Conservation (phyloP, 53 echinoderm and acorn worm species). For the Henricia sp. region DNA sequence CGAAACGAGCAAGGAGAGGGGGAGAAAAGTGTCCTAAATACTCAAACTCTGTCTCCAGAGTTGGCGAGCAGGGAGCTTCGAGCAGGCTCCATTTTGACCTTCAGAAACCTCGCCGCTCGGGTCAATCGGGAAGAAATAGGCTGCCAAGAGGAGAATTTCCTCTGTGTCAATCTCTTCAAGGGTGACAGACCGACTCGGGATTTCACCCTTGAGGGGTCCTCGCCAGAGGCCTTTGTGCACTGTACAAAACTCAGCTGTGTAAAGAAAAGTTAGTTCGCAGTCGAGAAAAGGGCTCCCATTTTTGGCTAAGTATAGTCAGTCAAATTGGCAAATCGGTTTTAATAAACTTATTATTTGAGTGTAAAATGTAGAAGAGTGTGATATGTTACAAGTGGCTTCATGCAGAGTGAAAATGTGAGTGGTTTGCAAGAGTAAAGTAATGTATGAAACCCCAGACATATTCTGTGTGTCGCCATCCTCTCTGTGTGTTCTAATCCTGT, state of each 20-base stretch:
- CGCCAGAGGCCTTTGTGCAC: slow-evolving; percentile 65
- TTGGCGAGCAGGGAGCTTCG: slow-evolving; percentile 73
- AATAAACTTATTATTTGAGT: too few species aligned
- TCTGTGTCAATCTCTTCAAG: slow-evolving; percentile 78
- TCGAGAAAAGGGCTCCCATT: not conserved
- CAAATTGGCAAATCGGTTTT: too few species aligned
- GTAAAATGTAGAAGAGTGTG: too few species aligned
- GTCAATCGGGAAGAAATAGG: slow-evolving; percentile 62
- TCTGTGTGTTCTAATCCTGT: too few species aligned
- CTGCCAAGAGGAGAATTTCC: slow-evolving; percentile 63
- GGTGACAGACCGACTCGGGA: slow-evolving; percentile 36
- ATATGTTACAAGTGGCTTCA: too few species aligned
- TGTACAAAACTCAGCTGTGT: slow-evolving; percentile 74
- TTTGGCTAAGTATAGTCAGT: too few species aligned
- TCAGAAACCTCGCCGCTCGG: slow-evolving; percentile 73
- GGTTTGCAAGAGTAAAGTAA: too few species aligned
- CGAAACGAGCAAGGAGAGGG: slow-evolving; percentile 29
- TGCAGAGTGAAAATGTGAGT: too few species aligned
- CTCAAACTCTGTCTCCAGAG: slow-evolving; percentile 58
- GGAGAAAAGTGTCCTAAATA: slow-evolving; percentile 19
- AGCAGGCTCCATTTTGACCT: slow-evolving; percentile 58
- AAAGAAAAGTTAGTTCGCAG: slow-evolving; percentile 73
- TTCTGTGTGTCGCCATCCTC: too few species aligned
- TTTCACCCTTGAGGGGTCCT: slow-evolving; percentile 69
- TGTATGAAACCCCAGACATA: too few species aligned